Evolutionary conservation across 2,888 invertebrate genomes (phyloP).

Genomic region (Ditula angustiorana): DNA sequence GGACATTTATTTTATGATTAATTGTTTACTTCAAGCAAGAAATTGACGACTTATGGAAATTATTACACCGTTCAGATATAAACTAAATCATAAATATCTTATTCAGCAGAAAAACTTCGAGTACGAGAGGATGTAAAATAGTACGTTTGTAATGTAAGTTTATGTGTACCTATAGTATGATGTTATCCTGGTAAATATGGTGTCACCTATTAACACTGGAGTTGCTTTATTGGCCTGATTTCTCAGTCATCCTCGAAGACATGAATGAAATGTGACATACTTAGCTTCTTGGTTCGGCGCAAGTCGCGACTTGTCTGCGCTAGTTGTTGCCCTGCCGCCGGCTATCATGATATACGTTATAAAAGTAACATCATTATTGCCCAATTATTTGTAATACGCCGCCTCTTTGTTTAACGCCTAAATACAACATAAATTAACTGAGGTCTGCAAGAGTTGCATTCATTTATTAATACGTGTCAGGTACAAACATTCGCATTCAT

Average conservation of each 20-base stretch:
- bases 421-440: background rate
- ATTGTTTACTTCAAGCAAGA: background rate
- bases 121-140: background rate
- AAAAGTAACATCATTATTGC: background rate
- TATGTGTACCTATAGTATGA: no score
- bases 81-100: no score
- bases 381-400: background rate
- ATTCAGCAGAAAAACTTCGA: no score
- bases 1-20: background rate
- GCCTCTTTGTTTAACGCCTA: conserved; percentile 3
- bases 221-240: conserved; percentile 4
- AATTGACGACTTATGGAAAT: no score
- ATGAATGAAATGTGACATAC: conserved; percentile 33
- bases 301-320: conserved; percentile 56
- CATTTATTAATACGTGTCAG: background rate
- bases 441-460: background rate
- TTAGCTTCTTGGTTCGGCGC: conserved; percentile 30
- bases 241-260: conserved; percentile 18
- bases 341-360: conserved; percentile 5
- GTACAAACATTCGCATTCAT: no score
- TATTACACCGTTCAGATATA: no score
- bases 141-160: no score
- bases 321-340: conserved; percentile 40
- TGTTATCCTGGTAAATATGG: background rate
- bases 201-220: background rate